Evolutionary conservation across 1,140 invertebrate genomes (phyloP).

Genomic region (Drosophila pandora): DNA sequence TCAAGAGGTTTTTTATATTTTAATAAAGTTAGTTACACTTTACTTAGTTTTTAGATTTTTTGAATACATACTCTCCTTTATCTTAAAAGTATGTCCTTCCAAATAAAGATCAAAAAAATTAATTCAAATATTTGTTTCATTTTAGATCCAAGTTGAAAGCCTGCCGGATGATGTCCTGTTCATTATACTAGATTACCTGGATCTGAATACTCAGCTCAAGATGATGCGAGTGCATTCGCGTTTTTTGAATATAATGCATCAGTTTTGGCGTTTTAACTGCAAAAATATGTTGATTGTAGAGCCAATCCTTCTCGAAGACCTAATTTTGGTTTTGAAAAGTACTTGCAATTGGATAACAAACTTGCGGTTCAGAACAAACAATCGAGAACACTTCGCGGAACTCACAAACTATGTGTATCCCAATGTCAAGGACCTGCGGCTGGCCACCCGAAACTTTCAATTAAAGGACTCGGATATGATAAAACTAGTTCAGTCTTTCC

Average conservation of each 20-base stretch:
- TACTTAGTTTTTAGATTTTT: too few species aligned
- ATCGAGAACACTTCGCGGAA: slow-evolving; percentile 10
- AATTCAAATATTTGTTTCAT: background rate
- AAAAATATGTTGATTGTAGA: slow-evolving; percentile 37
- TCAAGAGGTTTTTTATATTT: too few species aligned
- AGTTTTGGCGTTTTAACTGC: slow-evolving; percentile 35
- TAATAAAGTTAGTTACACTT: too few species aligned
- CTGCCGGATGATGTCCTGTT: slow-evolving; percentile 48
- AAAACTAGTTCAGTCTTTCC: slow-evolving; percentile 40
- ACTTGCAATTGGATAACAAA: slow-evolving; percentile 13
- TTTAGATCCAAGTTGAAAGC: background rate
- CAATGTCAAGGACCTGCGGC: slow-evolving; percentile 50
- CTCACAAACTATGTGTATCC: slow-evolving; percentile 30
- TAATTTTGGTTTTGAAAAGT: slow-evolving; percentile 36
- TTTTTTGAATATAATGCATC: slow-evolving; percentile 37
- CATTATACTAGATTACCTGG: slow-evolving; percentile 37
- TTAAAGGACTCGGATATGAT: slow-evolving; percentile 41
- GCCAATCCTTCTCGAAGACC: slow-evolving; percentile 10
- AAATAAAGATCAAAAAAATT: background rate
- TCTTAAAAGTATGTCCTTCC: too few species aligned
- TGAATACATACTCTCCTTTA: too few species aligned
- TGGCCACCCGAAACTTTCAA: slow-evolving; percentile 8
- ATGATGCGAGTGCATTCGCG: slow-evolving; percentile 33
- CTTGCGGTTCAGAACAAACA: slow-evolving; percentile 28
- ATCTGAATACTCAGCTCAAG: slow-evolving; percentile 34